These are phyloP conservation scores for Tachyglossus aculeatus DNA, from an alignment of 2,797 vertebrate species.

Conservation along the genomic window DNA sequence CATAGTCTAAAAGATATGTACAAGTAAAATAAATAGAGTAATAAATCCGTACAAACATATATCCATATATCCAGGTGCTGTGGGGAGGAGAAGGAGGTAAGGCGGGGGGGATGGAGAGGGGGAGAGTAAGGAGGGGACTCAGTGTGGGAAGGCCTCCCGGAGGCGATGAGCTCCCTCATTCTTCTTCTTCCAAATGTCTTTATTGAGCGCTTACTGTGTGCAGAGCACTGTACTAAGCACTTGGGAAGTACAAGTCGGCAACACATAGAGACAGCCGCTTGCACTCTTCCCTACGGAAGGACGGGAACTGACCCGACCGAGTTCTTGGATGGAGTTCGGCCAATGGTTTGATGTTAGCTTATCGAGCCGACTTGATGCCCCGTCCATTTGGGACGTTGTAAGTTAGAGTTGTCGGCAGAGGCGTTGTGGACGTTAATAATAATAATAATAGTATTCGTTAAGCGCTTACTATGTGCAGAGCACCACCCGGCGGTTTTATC, in stretches of 20 bases:
- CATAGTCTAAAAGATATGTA: too few species aligned
- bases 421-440: background rate
- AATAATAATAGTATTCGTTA: too few species aligned
- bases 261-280: slow-evolving; percentile 11
- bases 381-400: background rate
- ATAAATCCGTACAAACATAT: too few species aligned
- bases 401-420: background rate
- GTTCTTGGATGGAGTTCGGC: background rate
- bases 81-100: too few species aligned
- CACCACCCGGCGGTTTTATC: background rate
- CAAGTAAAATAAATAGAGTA: too few species aligned
- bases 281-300: background rate
- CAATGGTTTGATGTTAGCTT: slow-evolving; percentile 1
- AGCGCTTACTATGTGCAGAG: too few species aligned
- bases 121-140: too few species aligned
- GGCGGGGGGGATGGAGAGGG: too few species aligned
- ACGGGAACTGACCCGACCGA: background rate
- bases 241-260: slow-evolving; percentile 1
- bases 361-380: background rate
- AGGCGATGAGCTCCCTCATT: background rate
- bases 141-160: too few species aligned
- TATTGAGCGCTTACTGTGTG: background rate
- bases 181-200: background rate
- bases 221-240: too few species aligned
- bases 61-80: too few species aligned